These are phyloP conservation scores for Noctilio leporinus DNA, from an alignment of 2,113 vertebrate species.

Conservation along the genomic window DNA sequence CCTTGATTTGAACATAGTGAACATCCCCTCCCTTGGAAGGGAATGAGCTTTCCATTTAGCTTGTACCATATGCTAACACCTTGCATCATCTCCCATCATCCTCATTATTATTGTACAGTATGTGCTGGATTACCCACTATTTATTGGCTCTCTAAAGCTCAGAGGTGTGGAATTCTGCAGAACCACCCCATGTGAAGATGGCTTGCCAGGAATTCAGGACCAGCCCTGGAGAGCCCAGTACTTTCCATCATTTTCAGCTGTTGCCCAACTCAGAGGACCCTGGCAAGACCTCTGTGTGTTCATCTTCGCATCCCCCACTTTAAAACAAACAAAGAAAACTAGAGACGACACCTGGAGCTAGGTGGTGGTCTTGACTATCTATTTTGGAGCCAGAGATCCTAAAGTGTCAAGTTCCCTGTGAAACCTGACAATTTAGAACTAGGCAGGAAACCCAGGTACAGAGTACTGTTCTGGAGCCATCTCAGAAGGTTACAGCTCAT, in stretches of 20 bases:
- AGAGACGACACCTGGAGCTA: not conserved
- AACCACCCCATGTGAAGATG: not conserved
- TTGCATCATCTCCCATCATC: not conserved
- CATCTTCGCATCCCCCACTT: not conserved
- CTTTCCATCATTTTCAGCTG: not conserved
- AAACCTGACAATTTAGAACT: not conserved
- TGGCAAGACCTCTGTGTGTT: not conserved
- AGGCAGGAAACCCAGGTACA: not conserved
- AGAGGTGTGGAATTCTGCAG: not conserved
- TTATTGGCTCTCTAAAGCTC: not conserved
- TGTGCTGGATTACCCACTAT: not conserved
- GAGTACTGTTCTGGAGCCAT: not conserved
- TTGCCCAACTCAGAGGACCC: not conserved
- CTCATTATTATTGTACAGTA: not conserved
- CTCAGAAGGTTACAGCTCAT: not conserved
- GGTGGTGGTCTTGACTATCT: not conserved
- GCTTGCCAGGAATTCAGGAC: not conserved
- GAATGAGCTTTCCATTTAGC: not conserved
- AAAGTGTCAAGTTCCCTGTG: not conserved
- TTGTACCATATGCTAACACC: not conserved
- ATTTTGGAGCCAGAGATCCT: not conserved
- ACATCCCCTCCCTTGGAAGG: not conserved
- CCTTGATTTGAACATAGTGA: not conserved
- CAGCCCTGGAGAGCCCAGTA: not conserved
- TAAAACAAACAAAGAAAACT: not conserved